Percentiles rank a stretch among this genome's conserved stretches.
These are phyloP conservation scores for Protodeltote pygarga DNA, from an alignment of 2,888 invertebrate species.

Conservation along the genomic window DNA sequence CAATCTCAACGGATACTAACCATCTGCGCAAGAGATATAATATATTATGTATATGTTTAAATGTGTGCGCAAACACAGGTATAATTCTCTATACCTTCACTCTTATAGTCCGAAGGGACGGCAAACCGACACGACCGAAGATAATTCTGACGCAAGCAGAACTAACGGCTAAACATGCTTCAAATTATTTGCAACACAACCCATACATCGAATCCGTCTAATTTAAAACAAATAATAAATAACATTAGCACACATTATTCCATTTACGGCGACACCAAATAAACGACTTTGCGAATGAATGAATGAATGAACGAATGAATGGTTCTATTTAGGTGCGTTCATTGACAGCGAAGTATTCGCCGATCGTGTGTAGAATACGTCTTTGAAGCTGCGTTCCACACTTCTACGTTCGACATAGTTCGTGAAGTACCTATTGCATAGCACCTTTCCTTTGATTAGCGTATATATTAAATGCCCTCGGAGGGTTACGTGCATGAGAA, in stretches of 20 bases:
- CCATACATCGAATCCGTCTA: not conserved
- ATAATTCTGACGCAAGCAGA: no score
- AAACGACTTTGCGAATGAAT: constrained; percentile 32
- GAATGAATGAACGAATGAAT: constrained; percentile 44
- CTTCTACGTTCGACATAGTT: constrained; percentile 30
- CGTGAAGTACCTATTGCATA: constrained; percentile 8
- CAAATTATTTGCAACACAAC: not conserved
- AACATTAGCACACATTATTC: constrained; percentile 12
- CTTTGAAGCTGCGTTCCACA: constrained; percentile 49
- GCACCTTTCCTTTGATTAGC: constrained; percentile 19
- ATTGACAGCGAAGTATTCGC: constrained; percentile 45
- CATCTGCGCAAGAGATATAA: no score
- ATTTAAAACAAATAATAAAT: constrained; percentile 8
- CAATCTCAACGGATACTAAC: no score
- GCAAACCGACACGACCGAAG: no score
- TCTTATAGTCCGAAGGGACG: no score
- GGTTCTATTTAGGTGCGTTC: constrained; percentile 43
- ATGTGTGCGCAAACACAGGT: no score
- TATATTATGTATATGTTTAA: no score
- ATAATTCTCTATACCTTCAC: no score
- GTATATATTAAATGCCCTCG: constrained; percentile 14
- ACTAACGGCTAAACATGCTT: no score
- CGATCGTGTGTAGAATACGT: constrained; percentile 48
- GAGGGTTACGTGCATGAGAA: constrained; percentile 15
- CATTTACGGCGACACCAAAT: constrained; percentile 16